Conservation (phyloP, 37 sponge, comb jelly and placozoan species). For the Trichoplax adhaerens region DNA sequence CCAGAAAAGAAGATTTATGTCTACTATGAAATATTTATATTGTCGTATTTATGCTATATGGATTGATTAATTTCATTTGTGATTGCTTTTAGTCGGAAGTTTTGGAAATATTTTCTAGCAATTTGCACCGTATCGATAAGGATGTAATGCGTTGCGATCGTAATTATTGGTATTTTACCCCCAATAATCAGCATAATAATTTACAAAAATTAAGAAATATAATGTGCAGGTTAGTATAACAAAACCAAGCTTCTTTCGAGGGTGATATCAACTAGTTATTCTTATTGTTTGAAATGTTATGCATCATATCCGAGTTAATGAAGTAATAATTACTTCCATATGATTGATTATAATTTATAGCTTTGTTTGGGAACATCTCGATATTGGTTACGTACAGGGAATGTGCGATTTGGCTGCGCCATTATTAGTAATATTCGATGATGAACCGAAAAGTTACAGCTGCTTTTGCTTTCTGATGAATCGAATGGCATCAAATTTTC, state of each 20-base stretch:
- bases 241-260: no score
- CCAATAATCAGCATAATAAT: neutral
- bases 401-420: conserved; percentile 95
- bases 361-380: conserved; percentile 62
- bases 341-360: conserved; percentile 8
- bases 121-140: conserved; percentile 62
- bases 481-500: conserved; percentile 31
- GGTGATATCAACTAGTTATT: no score
- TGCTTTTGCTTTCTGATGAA: conserved; percentile 52
- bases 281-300: no score
- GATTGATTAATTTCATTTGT: no score
- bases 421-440: conserved; percentile 63
- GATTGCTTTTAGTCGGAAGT: no score
- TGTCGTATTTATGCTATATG: no score
- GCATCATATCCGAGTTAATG: no score
- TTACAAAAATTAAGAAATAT: neutral
- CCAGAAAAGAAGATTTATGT: no score
- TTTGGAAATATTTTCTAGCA: neutral
- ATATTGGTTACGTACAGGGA: conserved; percentile 66
- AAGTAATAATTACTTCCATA: neutral
- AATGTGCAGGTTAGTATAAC: neutral
- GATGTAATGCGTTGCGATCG: conserved; percentile 88
- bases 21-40: no score
- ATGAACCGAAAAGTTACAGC: conserved; percentile 25
- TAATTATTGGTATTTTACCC: conserved; percentile 41